phyloP scores from a whole-genome alignment of 2,888 invertebrate genomes.

The Adineta ricciae region DNA sequence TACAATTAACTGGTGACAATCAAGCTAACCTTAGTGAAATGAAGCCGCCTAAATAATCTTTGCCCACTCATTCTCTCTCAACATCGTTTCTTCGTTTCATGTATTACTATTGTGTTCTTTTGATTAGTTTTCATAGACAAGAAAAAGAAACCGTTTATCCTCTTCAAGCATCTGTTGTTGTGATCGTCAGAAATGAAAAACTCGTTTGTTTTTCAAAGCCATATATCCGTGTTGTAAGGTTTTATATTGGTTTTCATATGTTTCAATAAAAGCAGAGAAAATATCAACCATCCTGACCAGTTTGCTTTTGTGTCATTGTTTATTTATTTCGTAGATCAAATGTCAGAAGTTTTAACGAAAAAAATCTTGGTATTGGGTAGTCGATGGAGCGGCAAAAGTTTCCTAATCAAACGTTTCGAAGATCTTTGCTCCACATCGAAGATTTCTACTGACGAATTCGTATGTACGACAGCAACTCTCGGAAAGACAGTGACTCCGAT shows the following conservation, averaged over 20 bases:
- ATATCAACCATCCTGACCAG: not conserved
- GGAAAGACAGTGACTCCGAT: not conserved
- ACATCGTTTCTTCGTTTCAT: not conserved
- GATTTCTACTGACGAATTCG: not conserved
- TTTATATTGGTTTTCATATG: not conserved
- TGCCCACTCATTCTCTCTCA: not conserved
- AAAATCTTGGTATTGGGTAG: slow-evolving; percentile 2
- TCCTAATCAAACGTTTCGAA: slow-evolving; percentile 4
- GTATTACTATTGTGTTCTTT: not conserved
- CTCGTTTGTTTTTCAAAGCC: not conserved
- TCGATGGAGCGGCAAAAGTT: not conserved
- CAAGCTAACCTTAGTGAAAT: not conserved
- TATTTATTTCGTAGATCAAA: not conserved
- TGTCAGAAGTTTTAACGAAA: not conserved
- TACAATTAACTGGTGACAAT: not conserved
- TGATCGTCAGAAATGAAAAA: not conserved
- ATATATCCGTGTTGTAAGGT: not conserved
- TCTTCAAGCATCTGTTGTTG: not conserved
- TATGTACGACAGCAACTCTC: not conserved
- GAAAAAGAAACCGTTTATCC: not conserved
- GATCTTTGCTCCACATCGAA: not conserved
- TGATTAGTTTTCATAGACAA: not conserved
- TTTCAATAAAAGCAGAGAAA: not conserved
- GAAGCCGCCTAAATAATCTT: not conserved
- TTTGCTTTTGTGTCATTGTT: not conserved